Evolutionary conservation across 2,888 invertebrate species (phyloP).

Genomic region (Lomographa bimaculata): DNA sequence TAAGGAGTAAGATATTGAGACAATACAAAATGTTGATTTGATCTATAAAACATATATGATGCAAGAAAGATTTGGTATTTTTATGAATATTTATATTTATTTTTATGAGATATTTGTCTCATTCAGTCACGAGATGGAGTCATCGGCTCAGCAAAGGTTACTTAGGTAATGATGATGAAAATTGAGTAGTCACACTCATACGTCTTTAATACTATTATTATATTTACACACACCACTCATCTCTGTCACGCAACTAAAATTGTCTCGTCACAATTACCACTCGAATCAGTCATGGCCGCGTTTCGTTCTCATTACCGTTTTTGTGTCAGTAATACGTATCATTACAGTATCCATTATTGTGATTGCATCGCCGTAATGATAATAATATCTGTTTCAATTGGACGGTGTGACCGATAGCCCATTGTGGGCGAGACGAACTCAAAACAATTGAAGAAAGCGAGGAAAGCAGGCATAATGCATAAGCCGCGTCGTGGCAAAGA

Average conservation of each 20-base stretch:
- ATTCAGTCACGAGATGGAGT: too few relatives aligned
- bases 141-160: too few relatives aligned
- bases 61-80: too few relatives aligned
- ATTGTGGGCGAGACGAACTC: conserved; percentile 6
- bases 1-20: too few relatives aligned
- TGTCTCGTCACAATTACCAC: conserved; percentile 22
- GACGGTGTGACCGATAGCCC: conserved; percentile 38
- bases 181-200: too few relatives aligned
- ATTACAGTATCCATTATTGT: conserved; percentile 44
- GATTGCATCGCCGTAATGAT: conserved; percentile 43
- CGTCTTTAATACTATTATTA: too few relatives aligned
- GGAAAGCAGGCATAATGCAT: conserved; percentile 9
- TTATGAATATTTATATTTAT: too few relatives aligned
- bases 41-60: too few relatives aligned
- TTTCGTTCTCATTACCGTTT: conserved; percentile 35
- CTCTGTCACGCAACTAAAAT: conserved; percentile 20
- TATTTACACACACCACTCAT: conserved; percentile 14
- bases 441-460: conserved; percentile 20
- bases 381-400: conserved; percentile 59
- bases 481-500: not conserved
- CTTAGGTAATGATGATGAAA: too few relatives aligned
- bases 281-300: conserved; percentile 23
- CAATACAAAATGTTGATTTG: too few relatives aligned
- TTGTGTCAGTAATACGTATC: conserved; percentile 31
- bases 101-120: too few relatives aligned